These are phyloP conservation scores for Andricus grossulariae DNA, from an alignment of 1,140 invertebrate genomes.

Conservation along the genomic window DNA sequence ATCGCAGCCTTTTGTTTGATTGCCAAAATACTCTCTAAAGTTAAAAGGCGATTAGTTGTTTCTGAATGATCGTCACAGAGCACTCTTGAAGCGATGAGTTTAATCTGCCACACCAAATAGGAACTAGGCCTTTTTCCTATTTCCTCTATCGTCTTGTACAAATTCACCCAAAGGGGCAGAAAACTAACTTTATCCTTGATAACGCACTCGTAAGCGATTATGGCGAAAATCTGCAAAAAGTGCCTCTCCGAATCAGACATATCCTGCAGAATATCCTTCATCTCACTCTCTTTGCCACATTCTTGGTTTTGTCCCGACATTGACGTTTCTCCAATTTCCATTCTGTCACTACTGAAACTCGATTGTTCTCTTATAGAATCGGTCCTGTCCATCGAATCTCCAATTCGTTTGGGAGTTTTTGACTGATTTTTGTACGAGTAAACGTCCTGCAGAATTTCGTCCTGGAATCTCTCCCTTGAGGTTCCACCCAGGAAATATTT, in stretches of 20 bases:
- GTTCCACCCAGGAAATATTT: constrained; percentile 55
- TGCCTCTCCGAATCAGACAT: constrained; percentile 77
- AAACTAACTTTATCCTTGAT: constrained; percentile 90
- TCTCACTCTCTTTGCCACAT: constrained; percentile 33
- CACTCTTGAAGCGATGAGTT: constrained; percentile 77
- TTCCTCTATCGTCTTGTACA: constrained; percentile 80
- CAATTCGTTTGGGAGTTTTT: constrained; percentile 30
- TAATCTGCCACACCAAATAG: constrained; percentile 82
- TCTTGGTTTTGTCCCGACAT: constrained; percentile 40
- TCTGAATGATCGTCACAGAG: constrained; percentile 61
- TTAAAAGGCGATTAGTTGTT: constrained; percentile 66
- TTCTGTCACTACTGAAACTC: constrained; percentile 53
- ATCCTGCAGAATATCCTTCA: constrained; percentile 50
- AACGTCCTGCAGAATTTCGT: constrained; percentile 9
- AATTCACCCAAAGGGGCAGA: constrained; percentile 83
- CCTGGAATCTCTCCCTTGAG: constrained; percentile 19
- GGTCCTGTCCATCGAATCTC: constrained; percentile 28
- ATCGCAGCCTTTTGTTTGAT: constrained; percentile 77
- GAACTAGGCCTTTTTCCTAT: constrained; percentile 69
- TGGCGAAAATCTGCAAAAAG: constrained; percentile 83
- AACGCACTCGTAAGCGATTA: constrained; percentile 90
- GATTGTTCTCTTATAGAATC: constrained; percentile 29
- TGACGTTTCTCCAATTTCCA: constrained; percentile 61
- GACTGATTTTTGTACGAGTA: neutral
- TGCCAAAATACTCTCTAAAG: constrained; percentile 74